These are phyloP conservation scores for Drosophila grimshawi DNA, from an alignment of 1,140 invertebrate genomes.

Conservation along the genomic window DNA sequence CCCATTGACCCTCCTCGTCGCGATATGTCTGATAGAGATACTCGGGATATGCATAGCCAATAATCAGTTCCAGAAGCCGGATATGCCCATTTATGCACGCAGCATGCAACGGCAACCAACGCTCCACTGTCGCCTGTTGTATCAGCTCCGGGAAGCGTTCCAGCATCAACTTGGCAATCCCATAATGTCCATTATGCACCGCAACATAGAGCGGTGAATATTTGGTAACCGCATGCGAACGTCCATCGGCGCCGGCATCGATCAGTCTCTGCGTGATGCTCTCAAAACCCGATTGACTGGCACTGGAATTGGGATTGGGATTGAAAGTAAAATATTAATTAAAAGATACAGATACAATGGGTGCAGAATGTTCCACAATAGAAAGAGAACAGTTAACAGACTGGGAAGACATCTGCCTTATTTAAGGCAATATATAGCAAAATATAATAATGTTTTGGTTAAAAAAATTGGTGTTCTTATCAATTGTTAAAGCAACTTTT, in stretches of 20 bases:
- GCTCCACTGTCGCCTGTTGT: constrained; percentile 92
- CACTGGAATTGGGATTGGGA: constrained; percentile 85
- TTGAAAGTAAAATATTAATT: not conserved
- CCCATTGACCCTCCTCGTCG: constrained; percentile 90
- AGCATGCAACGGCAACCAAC: constrained; percentile 96
- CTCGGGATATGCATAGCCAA: constrained; percentile 93
- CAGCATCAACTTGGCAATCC: constrained; percentile 92
- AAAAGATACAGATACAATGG: too few relatives aligned
- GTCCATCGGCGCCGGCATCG: constrained; percentile 92
- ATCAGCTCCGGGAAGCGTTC: constrained; percentile 89
- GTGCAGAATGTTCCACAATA: too few relatives aligned
- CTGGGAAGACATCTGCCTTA: too few relatives aligned
- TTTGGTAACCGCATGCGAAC: constrained; percentile 94
- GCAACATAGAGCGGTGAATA: constrained; percentile 97
- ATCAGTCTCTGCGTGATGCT: constrained; percentile 92
- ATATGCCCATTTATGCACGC: constrained; percentile 95
- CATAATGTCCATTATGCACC: constrained; percentile 92
- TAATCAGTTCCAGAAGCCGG: constrained; percentile 90
- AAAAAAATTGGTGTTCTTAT: too few relatives aligned
- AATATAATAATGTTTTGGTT: too few relatives aligned
- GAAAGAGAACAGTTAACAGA: too few relatives aligned
- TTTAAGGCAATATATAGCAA: too few relatives aligned
- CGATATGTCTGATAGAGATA: constrained; percentile 89
- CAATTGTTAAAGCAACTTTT: too few relatives aligned
- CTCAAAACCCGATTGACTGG: constrained; percentile 92